These are phyloP conservation scores for Scaptodrosophila lebanonensis DNA, from an alignment of 1,140 invertebrate genomes.

Conservation along the genomic window DNA sequence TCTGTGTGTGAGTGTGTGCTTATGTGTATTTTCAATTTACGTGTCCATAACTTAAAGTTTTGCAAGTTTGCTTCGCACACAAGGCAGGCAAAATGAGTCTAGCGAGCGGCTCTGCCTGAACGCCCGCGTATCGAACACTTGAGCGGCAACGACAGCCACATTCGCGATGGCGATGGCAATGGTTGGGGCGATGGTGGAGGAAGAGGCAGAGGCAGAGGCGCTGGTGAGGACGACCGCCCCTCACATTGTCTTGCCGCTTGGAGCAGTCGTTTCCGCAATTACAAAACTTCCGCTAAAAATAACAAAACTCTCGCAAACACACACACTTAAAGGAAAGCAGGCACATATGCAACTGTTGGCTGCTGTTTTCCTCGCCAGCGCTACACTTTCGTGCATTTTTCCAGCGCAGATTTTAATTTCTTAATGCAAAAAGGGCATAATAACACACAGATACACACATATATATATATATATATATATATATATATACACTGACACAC, in stretches of 20 bases:
- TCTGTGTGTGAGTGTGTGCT: constrained; percentile 31
- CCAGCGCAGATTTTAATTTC: constrained; percentile 69
- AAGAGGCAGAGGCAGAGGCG: too few species aligned
- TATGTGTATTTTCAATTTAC: constrained; percentile 75
- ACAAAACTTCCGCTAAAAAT: constrained; percentile 70
- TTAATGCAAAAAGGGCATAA: constrained; percentile 59
- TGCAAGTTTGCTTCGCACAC: constrained; percentile 56
- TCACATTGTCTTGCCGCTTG: constrained; percentile 24
- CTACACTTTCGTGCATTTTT: constrained; percentile 46
- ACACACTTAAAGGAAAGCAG: constrained; percentile 10
- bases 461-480: constrained; percentile 3
- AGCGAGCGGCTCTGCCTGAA: neutral
- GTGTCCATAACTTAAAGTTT: constrained; percentile 73
- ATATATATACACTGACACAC: constrained; percentile 1
- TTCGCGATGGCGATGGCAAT: constrained; percentile 22
- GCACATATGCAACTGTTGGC: constrained; percentile 45
- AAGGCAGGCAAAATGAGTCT: too few species aligned
- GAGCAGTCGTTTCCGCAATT: constrained; percentile 70
- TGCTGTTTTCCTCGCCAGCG: neutral
- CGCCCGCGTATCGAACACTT: constrained; percentile 62
- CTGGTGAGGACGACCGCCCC: too few species aligned
- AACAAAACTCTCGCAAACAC: constrained; percentile 57
- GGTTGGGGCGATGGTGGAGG: constrained; percentile 2
- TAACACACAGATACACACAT: neutral
- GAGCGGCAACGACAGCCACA: constrained; percentile 35